Evolutionary conservation across 2,797 vertebrate species (phyloP).

Genomic region (Molothrus aeneus): DNA sequence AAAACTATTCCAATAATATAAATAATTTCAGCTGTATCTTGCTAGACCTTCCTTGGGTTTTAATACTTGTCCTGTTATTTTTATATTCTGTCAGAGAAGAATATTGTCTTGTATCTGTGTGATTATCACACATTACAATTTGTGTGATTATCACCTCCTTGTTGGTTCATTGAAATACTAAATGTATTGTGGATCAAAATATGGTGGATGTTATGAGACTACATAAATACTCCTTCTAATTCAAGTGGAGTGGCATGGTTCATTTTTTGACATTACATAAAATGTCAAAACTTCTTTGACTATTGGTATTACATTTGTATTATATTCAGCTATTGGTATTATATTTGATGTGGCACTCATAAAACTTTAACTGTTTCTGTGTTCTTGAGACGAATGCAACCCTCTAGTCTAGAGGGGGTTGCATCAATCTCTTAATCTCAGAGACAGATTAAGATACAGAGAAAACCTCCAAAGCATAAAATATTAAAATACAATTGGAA

Average conservation of each 20-base stretch:
- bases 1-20: accelerated
- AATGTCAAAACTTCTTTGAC: neutral
- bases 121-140: neutral
- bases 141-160: neutral
- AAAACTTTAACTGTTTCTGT: neutral
- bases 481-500: neutral
- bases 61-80: neutral
- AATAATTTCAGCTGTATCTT: neutral
- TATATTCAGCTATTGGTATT: neutral
- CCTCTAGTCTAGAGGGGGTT: neutral
- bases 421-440: neutral
- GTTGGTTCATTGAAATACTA: neutral
- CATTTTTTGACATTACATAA: neutral
- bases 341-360: neutral
- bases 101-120: neutral
- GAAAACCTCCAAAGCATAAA: neutral
- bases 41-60: neutral
- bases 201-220: neutral
- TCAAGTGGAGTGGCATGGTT: neutral
- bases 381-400: neutral
- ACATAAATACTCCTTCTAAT: neutral
- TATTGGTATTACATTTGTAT: neutral
- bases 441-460: neutral
- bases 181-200: neutral
- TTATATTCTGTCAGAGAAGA: neutral